Conservation (phyloP, 1,140 invertebrate species). For the Homalodisca vitripennis region DNA sequence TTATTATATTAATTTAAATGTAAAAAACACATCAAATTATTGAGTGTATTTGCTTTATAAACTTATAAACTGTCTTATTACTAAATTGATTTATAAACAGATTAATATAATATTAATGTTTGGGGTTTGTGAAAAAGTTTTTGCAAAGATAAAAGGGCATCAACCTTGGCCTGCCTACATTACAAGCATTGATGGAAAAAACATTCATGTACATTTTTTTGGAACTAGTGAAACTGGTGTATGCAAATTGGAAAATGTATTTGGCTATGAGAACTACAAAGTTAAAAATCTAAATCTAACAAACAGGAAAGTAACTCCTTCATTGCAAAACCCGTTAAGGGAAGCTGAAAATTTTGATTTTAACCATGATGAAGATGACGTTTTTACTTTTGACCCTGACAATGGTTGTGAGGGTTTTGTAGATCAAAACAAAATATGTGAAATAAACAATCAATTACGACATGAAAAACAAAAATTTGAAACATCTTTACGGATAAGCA, state of each 20-base stretch:
- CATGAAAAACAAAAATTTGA: not conserved
- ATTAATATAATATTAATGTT: slow-evolving; percentile 4
- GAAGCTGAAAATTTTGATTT: too few species aligned
- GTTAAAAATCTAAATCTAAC: too few species aligned
- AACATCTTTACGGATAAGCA: not conserved
- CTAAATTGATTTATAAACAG: too few species aligned
- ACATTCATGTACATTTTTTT: not conserved
- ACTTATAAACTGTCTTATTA: too few species aligned
- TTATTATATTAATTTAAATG: too few species aligned
- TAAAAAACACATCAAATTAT: too few species aligned
- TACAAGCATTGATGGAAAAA: not conserved
- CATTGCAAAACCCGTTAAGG: too few species aligned
- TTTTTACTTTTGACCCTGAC: not conserved
- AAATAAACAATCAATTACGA: not conserved
- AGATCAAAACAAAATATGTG: not conserved
- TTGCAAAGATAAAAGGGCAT: not conserved
- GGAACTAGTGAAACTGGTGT: not conserved
- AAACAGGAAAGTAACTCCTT: too few species aligned
- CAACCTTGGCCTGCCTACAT: not conserved
- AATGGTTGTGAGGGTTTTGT: not conserved
- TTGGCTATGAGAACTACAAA: not conserved
- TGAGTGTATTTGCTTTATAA: too few species aligned
- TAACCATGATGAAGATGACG: not conserved
- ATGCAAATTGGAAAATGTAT: not conserved
- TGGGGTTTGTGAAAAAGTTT: slow-evolving; percentile 35